Conservation (phyloP, 2,113 vertebrate species). For the Rhabdornis inornatus region DNA sequence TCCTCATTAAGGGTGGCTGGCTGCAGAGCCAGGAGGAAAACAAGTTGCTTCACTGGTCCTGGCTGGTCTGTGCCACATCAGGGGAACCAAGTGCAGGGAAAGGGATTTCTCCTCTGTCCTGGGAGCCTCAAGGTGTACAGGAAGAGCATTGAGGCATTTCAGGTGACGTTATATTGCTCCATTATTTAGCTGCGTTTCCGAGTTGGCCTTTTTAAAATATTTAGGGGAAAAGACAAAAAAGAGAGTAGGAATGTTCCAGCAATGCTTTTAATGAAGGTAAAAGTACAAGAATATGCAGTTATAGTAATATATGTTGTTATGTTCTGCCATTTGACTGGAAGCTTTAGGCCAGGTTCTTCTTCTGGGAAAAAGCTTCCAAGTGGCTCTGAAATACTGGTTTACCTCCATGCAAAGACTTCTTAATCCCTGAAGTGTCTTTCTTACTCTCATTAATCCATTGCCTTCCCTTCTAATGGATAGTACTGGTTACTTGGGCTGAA, state of each 20-base stretch:
- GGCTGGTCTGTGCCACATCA: neutral
- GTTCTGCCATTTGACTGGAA: neutral
- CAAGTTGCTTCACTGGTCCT: neutral
- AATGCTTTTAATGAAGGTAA: neutral
- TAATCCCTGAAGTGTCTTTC: neutral
- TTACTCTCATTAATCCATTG: neutral
- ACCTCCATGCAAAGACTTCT: neutral
- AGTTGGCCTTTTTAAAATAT: neutral
- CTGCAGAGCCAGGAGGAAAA: neutral
- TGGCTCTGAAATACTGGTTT: neutral
- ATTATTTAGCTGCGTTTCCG: neutral
- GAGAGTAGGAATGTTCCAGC: neutral
- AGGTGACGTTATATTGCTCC: neutral
- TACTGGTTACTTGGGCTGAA: neutral
- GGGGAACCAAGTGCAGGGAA: neutral
- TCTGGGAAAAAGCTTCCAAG: neutral
- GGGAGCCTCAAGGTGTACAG: neutral
- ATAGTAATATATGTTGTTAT: neutral
- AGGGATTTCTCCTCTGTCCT: neutral
- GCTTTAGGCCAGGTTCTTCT: neutral
- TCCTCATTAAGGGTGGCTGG: neutral
- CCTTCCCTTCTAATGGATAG: neutral
- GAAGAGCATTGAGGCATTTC: neutral
- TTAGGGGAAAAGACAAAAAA: neutral
- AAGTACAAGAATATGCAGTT: neutral